Base-by-base conservation (phyloP, 2,113 vertebrate genomes). In the Mastomys coucha region DNA sequence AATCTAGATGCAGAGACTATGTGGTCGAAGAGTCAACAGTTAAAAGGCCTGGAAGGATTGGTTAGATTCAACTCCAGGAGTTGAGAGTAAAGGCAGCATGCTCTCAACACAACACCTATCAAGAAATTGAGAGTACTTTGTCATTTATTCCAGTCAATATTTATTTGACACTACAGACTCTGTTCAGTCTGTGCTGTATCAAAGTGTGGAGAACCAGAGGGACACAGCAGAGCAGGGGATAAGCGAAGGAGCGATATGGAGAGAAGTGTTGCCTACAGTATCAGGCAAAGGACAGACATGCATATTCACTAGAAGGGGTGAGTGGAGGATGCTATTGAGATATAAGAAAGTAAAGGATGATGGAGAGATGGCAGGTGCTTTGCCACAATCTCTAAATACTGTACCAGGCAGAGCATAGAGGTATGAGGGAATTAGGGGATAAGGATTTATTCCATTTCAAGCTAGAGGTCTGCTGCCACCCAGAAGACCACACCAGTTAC, bases 401-500 rank as follows among this genome's bases (percentile, higher is more conserved):
- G 56, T 42, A 77, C 4, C 31, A 42, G 26, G 26, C 14, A 49
- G 28, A 91, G 42, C 49, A 39, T 1, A 69, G 81, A 77, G 33
- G 53, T n/a, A 26, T 8, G 36, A 87, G 2, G 45, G 13, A 13
- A 14, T 13, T 19, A 3, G n/a, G 17, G 20, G 1, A 0, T 13
- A 12, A 20, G 24, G n/a, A 2, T 5, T 70, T 5, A 77, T 56
- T 10, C 8, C 33, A 14, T 84, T 58, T 87, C 33, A 77, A 87
- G 53, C 19, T 45, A 63, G 7, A 67, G 53, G 11, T 69, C 81
- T 42, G 26, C 10, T 72, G 17, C 8, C 42, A 80, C 33, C 0
- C 1, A 26, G 45, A 69, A 81, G 17, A 14, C 14, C 0, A 16
- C 10, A 7, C 1, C 12, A 56, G 9, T 67, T 63, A 12, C 8